Conservation (phyloP, 2,888 invertebrate genomes). For the Tigriopus californicus region DNA sequence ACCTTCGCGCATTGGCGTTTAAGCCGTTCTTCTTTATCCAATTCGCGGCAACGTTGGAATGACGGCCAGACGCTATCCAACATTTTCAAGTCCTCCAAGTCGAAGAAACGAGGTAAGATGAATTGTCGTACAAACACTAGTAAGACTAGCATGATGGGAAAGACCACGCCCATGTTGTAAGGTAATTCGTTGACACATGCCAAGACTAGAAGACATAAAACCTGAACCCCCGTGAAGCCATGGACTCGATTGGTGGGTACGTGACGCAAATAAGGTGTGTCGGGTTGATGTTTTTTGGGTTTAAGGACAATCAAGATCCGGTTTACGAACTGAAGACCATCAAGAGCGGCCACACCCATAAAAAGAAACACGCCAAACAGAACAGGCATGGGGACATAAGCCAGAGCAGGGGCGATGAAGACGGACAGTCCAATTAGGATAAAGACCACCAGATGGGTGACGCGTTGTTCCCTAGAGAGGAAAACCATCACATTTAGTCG, state of each 20-base stretch:
- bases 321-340: constrained; percentile 76
- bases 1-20: too few relatives aligned
- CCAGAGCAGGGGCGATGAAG: constrained; percentile 64
- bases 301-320: constrained; percentile 85
- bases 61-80: too few relatives aligned
- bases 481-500: too few relatives aligned
- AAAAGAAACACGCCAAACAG: constrained; percentile 91
- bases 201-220: constrained; percentile 62
- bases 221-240: constrained; percentile 70
- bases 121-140: too few relatives aligned
- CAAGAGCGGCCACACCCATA: constrained; percentile 89
- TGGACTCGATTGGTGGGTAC: constrained; percentile 82
- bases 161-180: constrained; percentile 74
- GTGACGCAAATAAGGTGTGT: constrained; percentile 89
- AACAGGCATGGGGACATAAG: constrained; percentile 89
- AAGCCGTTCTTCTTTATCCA: too few relatives aligned
- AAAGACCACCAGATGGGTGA: constrained; percentile 80
- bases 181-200: constrained; percentile 73
- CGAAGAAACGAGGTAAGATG: too few relatives aligned
- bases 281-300: constrained; percentile 96
- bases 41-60: too few relatives aligned
- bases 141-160: constrained; percentile 63
- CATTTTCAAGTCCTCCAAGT: too few relatives aligned
- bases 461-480: constrained; percentile 55
- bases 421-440: constrained; percentile 84